Evolutionary conservation across 64 coral and sea anemone genomes (phyloP).

Genomic region (Pocillopora verrucosa): DNA sequence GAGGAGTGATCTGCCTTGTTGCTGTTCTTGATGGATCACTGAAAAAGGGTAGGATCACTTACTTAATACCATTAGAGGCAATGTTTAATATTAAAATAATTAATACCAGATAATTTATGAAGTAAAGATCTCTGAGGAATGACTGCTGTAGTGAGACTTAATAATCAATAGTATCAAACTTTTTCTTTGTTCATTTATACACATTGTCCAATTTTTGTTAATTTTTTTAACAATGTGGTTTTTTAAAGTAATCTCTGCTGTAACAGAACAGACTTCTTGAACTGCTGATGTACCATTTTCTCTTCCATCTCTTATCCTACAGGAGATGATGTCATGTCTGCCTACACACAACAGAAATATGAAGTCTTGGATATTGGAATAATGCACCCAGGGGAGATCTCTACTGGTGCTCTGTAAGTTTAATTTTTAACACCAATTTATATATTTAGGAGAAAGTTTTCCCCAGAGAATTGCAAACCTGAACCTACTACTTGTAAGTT

Average conservation of each 20-base stretch:
- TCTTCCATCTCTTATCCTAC: background rate
- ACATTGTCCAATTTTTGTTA: background rate
- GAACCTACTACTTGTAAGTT: too few species aligned
- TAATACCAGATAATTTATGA: too few species aligned
- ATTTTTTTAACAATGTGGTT: background rate
- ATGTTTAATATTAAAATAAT: background rate
- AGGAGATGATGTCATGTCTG: conserved; percentile 90
- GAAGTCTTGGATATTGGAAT: conserved; percentile 97
- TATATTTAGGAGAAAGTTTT: too few species aligned
- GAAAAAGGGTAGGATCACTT: conserved; percentile 67
- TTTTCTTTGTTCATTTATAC: too few species aligned
- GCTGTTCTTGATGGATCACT: conserved; percentile 76
- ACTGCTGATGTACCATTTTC: background rate
- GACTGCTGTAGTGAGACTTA: too few species aligned
- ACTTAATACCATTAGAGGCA: background rate
- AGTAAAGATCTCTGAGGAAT: too few species aligned
- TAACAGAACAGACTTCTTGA: too few species aligned
- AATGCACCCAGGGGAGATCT: conserved; percentile 78
- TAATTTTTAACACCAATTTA: background rate
- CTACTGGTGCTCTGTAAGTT: conserved; percentile 91
- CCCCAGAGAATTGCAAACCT: too few species aligned
- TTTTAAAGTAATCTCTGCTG: too few species aligned
- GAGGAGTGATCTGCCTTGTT: conserved; percentile 86
- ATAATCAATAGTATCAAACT: too few species aligned
- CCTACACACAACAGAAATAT: conserved; percentile 76